Evolutionary conservation across 2,113 vertebrate genomes (phyloP), one percentile per base, ranked within the genome.

Genomic region (Menura novaehollandiae): DNA sequence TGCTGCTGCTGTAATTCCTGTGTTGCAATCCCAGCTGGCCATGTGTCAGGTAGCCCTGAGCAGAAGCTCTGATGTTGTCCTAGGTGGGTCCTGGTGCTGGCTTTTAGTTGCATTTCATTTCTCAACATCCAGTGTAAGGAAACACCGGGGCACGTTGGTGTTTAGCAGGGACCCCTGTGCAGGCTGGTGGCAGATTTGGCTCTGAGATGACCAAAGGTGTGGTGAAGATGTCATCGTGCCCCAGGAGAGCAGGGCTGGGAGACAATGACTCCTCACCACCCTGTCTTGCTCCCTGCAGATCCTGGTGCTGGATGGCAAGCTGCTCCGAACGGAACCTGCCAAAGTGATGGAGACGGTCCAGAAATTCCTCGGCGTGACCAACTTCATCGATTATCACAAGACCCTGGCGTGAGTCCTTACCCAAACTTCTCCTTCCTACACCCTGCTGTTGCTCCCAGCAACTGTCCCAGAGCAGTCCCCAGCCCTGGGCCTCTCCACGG

Each of bases 261-360:
- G 64, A 32, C 69, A 51, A 33, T 7, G 3, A 39, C 88, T 37
- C 24, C 43, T 60, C 69, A 60, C 13, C 0, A 1, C 14, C 44
- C 11, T 55, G 37, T 73, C 55, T 85, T 59, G 62, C 37, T 84
- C 75, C 82, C 47, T 85, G 53, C 96, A 99, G 99, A 98, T 99
- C 95, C 98, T 99, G 84, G 99, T 99, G 85, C 97, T 99, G 97
- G 99, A 99, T 24, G 99, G 99, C 60, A 99, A 99, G 95, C 98
- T 99, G 97, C 98, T 99, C 75, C 99, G 99, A 89, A 99, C 99
- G 0, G 99, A 99, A 95, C 99, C 99, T 1, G 99, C 99, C 87
- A 98, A 98, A 85, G 97, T 99, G 95, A 99, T 99, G 99, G 99
- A 99, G 63, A 98, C 98, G 2, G 99, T 99, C 95, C 99, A 99